Percentiles rank a stretch among this genome's conserved stretches.
phyloP scores from a whole-genome alignment of 2,888 invertebrate species.

The Adineta ricciae region DNA sequence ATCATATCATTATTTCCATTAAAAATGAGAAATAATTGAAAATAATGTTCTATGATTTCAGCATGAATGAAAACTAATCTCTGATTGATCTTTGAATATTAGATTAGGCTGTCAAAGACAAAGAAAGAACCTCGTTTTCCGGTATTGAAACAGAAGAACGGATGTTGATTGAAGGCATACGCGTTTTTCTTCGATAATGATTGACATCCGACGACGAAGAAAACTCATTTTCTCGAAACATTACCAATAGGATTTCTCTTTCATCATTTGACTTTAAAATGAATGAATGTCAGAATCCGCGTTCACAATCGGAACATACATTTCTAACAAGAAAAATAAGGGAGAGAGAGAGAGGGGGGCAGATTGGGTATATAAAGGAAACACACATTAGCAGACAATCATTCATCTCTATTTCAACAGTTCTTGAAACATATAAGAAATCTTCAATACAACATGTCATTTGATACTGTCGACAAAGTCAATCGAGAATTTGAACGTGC shows the following conservation, averaged over 20 bases:
- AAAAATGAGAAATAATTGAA: neutral
- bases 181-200: neutral
- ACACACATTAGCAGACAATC: neutral
- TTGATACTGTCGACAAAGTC: neutral
- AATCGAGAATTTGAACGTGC: neutral
- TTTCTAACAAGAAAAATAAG: neutral
- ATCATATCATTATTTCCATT: neutral
- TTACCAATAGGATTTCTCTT: neutral
- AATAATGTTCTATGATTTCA: neutral
- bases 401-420: neutral
- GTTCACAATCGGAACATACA: neutral
- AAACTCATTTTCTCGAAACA: neutral
- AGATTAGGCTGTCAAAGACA: neutral
- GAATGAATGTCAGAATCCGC: neutral
- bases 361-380: neutral
- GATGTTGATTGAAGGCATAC: constrained; percentile 3
- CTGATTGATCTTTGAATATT: constrained; percentile 11
- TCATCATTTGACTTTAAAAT: neutral
- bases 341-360: neutral
- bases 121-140: neutral
- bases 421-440: neutral
- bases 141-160: neutral
- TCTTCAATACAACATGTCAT: neutral
- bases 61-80: constrained; percentile 2
- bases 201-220: neutral